A percentile compares a stretch with the other conserved stretches of the same genome.
Evolutionary conservation across 2,797 vertebrate species (phyloP).

Genomic region (Enteromius treurensis): DNA sequence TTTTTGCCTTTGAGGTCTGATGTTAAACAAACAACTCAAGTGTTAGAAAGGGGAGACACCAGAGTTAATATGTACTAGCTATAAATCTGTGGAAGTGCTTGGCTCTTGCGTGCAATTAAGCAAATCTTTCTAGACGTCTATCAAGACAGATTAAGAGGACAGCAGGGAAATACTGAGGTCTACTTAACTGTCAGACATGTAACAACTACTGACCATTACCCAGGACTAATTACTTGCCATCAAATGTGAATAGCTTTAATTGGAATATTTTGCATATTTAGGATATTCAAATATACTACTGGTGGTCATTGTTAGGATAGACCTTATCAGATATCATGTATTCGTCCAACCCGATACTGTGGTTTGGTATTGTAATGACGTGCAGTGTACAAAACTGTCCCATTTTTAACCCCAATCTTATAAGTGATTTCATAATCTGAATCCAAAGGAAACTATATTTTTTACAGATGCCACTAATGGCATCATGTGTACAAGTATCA

Average conservation of each 20-base stretch:
- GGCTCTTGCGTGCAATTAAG: background rate
- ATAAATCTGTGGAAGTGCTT: background rate
- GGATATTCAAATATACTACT: background rate
- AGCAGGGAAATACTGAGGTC: slow-evolving; percentile 10
- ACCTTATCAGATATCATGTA: background rate
- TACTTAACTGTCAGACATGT: background rate
- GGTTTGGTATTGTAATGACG: background rate
- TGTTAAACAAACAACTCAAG: slow-evolving; percentile 22
- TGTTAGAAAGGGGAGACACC: background rate
- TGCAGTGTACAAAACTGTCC: background rate
- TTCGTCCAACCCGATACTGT: background rate
- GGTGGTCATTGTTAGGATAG: background rate
- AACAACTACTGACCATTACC: slow-evolving; percentile 7
- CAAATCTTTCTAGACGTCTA: background rate
- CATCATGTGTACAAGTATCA: background rate
- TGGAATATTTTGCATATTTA: slow-evolving; percentile 1
- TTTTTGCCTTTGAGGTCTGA: background rate
- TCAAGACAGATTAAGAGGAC: slow-evolving; percentile 4
- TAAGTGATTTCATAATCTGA: background rate
- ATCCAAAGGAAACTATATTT: background rate
- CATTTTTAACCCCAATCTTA: background rate
- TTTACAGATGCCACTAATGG: too few relatives aligned
- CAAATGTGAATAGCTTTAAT: slow-evolving; percentile 7
- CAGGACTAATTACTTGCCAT: slow-evolving; percentile 2
- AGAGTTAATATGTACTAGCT: background rate